Evolutionary conservation across 2,113 vertebrate species (phyloP), one percentile per base, ranked within the genome.

Genomic region (Anthoscopus minutus): DNA sequence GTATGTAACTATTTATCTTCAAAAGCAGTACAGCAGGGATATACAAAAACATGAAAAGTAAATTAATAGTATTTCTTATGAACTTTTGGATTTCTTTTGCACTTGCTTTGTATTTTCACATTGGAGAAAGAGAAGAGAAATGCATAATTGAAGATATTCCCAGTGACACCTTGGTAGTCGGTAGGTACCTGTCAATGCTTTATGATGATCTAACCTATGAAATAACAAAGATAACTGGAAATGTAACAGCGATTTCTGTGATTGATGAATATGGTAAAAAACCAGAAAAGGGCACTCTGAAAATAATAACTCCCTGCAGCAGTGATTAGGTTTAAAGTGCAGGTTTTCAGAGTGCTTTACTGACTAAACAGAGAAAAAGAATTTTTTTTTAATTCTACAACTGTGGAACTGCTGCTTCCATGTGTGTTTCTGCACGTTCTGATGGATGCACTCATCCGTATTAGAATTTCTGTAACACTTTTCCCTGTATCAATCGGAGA

Each of bases 91-190:
- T 98, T 92, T 93, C 97, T 62, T 73, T 98, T 88, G 97, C 98
- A 30, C 45, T 96, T 4, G 98, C 98, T 40, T 98, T 99, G 96
- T 99, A 98, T 95, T 99, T 99, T 96, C 98, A 99, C n/a, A 92
- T 93, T 4, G 98, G 97, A n/a, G 98, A 99, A 89, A 97, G 97
- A 96, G 98, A 98, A 94, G 98, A 99, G 93, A 99, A 98, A 95
- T 99, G 99, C 86, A 97, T 99, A 74, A 99, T 99, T 6, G 98
- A 99, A 94, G 99, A 99, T 16, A 73, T 99, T 96, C 99, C 99
- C 35, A 96, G 97, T 0, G 98, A 98, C 95, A 98, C 97, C 0
- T 73, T 98, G 94, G 97, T 99, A 58, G 98, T 98, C 65, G 99
- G 99, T 99, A 96, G 96, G 98, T 96, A 37, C n/a, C 10, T 33